Conservation (phyloP, 1,140 invertebrate genomes). For the Sinonovacula constricta region DNA sequence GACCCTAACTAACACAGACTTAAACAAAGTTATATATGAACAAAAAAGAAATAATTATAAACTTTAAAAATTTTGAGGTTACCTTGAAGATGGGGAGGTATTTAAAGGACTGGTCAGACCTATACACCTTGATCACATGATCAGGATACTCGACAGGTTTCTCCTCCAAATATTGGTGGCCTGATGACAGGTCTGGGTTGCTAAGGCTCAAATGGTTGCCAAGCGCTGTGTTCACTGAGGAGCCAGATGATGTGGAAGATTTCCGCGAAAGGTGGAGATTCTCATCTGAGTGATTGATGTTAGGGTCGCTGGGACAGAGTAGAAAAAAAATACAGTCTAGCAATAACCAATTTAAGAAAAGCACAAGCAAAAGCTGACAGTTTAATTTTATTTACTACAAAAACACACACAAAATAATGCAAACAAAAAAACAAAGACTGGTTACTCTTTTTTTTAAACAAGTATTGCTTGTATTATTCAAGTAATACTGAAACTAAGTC, state of each 20-base stretch:
- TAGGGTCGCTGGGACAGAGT: slow-evolving; percentile 53
- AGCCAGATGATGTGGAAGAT: slow-evolving; percentile 66
- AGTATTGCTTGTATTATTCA: too few relatives aligned
- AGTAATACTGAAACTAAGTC: too few relatives aligned
- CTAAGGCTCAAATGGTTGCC: slow-evolving; percentile 84
- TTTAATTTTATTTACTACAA: too few relatives aligned
- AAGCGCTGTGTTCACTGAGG: slow-evolving; percentile 56
- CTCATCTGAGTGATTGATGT: slow-evolving; percentile 70
- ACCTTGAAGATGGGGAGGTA: slow-evolving; percentile 96
- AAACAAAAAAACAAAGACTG: slow-evolving; percentile 6
- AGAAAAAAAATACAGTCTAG: too few relatives aligned
- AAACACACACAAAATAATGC: slow-evolving; percentile 13
- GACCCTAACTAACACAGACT: too few relatives aligned
- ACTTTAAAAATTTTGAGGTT: too few relatives aligned
- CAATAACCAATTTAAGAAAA: too few relatives aligned
- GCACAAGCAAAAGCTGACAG: too few relatives aligned
- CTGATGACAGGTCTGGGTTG: slow-evolving; percentile 88
- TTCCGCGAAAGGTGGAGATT: slow-evolving; percentile 65
- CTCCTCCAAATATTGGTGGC: slow-evolving; percentile 67
- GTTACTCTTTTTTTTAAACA: too few relatives aligned
- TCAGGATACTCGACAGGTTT: slow-evolving; percentile 92
- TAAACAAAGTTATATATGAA: too few relatives aligned
- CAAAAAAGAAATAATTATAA: too few relatives aligned
- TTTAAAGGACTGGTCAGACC: slow-evolving; percentile 98
- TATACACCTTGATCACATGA: slow-evolving; percentile 95